A percentile compares a stretch with the other conserved stretches of the same genome.
phyloP scores from a whole-genome alignment of 2,113 vertebrate species.

The Solea solea region DNA sequence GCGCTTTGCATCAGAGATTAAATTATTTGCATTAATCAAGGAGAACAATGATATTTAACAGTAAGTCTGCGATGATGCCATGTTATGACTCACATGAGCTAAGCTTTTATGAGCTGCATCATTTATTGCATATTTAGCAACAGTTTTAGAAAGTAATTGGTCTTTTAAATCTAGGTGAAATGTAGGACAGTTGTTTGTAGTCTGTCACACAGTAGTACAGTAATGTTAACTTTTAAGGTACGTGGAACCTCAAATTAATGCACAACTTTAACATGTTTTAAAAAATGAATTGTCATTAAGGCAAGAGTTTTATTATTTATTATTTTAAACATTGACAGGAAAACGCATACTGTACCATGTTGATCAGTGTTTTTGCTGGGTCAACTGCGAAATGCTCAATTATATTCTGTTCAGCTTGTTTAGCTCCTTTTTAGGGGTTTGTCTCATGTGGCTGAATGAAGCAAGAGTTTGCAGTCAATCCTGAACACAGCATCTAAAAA shows the following conservation, averaged over 20 bases:
- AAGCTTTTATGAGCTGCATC: slow-evolving; percentile 33
- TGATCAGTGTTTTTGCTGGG: neutral
- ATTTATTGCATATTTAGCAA: slow-evolving; percentile 54
- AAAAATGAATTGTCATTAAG: too few relatives aligned
- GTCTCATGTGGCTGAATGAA: neutral
- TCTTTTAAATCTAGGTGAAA: slow-evolving; percentile 41
- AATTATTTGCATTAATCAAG: slow-evolving; percentile 32
- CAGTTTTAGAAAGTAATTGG: slow-evolving; percentile 40
- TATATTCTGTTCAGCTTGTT: slow-evolving; percentile 5
- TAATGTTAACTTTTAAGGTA: slow-evolving; percentile 19
- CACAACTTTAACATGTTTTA: neutral
- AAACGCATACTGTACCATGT: too few relatives aligned
- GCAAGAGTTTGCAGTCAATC: neutral
- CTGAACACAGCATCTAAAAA: neutral
- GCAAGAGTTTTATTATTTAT: too few relatives aligned
- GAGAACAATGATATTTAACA: slow-evolving; percentile 21
- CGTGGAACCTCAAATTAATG: slow-evolving; percentile 27
- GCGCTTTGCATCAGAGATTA: slow-evolving; percentile 16
- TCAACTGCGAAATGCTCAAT: neutral
- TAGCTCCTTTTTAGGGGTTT: neutral
- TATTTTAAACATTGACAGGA: too few relatives aligned
- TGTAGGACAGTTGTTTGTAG: slow-evolving; percentile 7
- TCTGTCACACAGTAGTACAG: slow-evolving; percentile 22
- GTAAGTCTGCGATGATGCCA: slow-evolving; percentile 23
- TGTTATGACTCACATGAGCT: slow-evolving; percentile 34